A percentile compares a stretch with the other conserved stretches of the same genome.
Conservation (phyloP, 1,140 invertebrate species). For the Drosophila bifasciata region DNA sequence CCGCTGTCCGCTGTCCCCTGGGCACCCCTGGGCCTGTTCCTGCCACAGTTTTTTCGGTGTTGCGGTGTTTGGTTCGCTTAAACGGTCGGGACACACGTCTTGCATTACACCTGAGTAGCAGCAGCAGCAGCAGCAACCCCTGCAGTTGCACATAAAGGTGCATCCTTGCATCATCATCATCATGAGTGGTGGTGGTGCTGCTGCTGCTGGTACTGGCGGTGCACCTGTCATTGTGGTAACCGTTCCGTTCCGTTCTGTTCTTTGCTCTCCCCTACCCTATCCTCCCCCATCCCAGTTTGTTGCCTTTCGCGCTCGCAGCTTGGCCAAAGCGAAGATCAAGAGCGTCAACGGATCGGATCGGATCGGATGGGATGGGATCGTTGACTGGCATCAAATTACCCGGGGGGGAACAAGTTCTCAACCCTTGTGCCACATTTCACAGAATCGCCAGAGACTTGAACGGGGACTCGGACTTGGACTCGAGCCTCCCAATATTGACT, state of each 20-base stretch:
- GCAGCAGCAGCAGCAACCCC: constrained; percentile 38
- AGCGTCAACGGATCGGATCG: constrained; percentile 47
- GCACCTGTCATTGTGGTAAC: constrained; percentile 75
- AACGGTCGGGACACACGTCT: constrained; percentile 62
- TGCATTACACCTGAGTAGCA: constrained; percentile 58
- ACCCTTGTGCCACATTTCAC: constrained; percentile 48
- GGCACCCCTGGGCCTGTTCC: too few species aligned
- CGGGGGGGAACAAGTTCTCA: constrained; percentile 1
- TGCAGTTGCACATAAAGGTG: constrained; percentile 76
- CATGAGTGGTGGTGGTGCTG: constrained; percentile 14
- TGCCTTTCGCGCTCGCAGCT: constrained; percentile 31
- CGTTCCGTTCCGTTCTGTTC: constrained; percentile 26
- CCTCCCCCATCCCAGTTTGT: too few species aligned
- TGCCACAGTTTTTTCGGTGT: constrained; percentile 1
- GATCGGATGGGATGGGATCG: constrained; percentile 64
- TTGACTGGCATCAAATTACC: constrained; percentile 72
- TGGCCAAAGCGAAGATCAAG: constrained; percentile 54
- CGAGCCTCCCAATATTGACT: too few species aligned
- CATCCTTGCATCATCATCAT: constrained; percentile 67
- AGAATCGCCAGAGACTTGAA: constrained; percentile 43
- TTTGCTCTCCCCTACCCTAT: too few species aligned
- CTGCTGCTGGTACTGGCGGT: constrained; percentile 29
- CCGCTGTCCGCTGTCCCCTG: background rate
- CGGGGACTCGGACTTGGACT: too few species aligned
- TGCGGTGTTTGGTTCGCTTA: constrained; percentile 33